Conservation (phyloP, 2,797 vertebrate genomes). For the Paramormyrops hopkinsi region DNA sequence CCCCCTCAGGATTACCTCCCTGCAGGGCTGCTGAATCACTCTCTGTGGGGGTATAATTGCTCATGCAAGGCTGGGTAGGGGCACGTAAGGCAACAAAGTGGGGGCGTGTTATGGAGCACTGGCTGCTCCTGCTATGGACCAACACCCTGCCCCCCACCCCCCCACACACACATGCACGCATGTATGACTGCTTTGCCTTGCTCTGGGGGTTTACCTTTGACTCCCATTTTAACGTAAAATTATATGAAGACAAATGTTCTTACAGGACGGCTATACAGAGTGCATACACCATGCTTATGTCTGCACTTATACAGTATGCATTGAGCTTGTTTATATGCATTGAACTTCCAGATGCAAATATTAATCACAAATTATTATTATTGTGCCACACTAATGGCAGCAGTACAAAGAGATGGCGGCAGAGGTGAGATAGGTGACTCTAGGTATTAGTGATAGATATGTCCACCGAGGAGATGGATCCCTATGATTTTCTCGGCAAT, state of each 20-base stretch:
- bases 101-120: neutral
- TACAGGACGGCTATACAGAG: neutral
- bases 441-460: neutral
- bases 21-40: neutral
- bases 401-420: neutral
- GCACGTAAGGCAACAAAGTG: neutral
- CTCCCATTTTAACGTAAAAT: neutral
- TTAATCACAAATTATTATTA: neutral
- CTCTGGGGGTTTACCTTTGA: neutral
- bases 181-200: neutral
- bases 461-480: neutral
- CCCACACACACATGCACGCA: neutral
- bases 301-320: neutral
- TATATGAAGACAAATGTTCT: neutral
- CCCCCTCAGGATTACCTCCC: neutral
- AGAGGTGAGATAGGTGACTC: neutral
- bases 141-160: neutral
- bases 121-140: neutral
- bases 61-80: neutral
- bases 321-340: neutral
- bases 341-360: neutral
- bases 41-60: neutral
- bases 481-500: neutral
- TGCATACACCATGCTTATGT: neutral
- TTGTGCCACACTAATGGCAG: neutral